A percentile compares a stretch with the other conserved stretches of the same genome.
These are phyloP conservation scores for Sycobia sp. DNA, from an alignment of 1,140 invertebrate genomes.

Conservation along the genomic window DNA sequence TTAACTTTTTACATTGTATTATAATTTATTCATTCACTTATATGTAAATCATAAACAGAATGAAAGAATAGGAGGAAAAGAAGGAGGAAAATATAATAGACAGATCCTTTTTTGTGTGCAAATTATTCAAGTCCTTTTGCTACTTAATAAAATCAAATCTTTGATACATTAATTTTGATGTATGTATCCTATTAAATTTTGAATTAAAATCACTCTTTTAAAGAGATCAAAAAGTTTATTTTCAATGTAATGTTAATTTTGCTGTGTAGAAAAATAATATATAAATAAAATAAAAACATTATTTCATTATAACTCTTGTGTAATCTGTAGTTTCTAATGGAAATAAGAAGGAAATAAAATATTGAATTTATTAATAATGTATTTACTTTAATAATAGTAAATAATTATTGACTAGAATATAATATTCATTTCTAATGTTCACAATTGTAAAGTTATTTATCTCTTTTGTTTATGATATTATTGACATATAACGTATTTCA, in stretches of 20 bases:
- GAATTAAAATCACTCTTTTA: constrained; percentile 19
- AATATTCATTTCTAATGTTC: no score
- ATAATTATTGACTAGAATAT: no score
- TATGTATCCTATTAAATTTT: constrained; percentile 22
- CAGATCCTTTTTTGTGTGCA: not conserved
- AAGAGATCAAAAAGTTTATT: constrained; percentile 38
- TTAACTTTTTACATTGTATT: not conserved
- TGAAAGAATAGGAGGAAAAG: constrained; percentile 8
- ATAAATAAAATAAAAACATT: constrained; percentile 45
- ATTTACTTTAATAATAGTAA: not conserved
- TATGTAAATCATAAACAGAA: constrained; percentile 1
- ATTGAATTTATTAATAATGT: not conserved
- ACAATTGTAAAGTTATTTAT: no score
- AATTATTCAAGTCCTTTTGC: constrained; percentile 5
- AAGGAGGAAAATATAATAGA: not conserved
- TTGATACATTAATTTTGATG: not conserved
- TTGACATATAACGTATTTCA: no score
- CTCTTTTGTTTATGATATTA: no score
- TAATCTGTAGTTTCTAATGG: constrained; percentile 36
- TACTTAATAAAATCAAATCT: not conserved
- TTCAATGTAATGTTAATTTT: constrained; percentile 40
- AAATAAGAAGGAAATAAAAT: not conserved
- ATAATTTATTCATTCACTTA: not conserved
- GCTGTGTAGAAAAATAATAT: constrained; percentile 44
- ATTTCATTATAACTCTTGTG: constrained; percentile 44